phyloP scores from a whole-genome alignment of 2,113 vertebrate genomes.

The Hystrix brachyura region DNA sequence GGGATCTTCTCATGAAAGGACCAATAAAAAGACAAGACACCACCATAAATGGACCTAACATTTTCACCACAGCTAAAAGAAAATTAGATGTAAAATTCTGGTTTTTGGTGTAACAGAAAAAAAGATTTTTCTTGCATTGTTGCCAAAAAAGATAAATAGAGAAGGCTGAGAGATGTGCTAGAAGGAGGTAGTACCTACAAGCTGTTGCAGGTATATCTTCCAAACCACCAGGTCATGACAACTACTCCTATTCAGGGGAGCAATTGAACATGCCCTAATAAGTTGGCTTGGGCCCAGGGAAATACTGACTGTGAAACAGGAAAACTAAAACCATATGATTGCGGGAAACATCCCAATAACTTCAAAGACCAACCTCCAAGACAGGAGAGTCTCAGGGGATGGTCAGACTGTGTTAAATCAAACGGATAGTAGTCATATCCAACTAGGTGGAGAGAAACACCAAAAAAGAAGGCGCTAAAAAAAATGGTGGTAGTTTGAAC shows the following conservation, averaged over 20 bases:
- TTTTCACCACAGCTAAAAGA: background rate
- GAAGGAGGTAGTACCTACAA: background rate
- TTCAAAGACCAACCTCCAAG: too few species aligned
- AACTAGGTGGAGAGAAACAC: background rate
- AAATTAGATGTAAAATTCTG: background rate
- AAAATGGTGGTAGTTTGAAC: background rate
- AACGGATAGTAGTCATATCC: background rate
- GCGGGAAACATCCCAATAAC: background rate
- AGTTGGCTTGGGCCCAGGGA: background rate
- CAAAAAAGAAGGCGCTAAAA: background rate
- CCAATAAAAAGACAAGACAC: background rate
- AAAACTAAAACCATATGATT: background rate
- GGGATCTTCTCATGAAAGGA: background rate
- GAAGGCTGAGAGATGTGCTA: background rate
- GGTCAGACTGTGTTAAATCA: background rate
- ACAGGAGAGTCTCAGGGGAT: background rate
- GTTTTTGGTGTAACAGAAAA: background rate
- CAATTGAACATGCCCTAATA: background rate
- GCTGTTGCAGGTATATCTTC: background rate
- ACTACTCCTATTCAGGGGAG: background rate
- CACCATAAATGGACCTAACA: background rate
- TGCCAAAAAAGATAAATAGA: background rate
- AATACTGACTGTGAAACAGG: background rate
- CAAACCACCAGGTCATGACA: background rate
- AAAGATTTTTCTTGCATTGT: background rate